Base-by-base conservation (phyloP, 2,888 invertebrate species). In the Labia minor region DNA sequence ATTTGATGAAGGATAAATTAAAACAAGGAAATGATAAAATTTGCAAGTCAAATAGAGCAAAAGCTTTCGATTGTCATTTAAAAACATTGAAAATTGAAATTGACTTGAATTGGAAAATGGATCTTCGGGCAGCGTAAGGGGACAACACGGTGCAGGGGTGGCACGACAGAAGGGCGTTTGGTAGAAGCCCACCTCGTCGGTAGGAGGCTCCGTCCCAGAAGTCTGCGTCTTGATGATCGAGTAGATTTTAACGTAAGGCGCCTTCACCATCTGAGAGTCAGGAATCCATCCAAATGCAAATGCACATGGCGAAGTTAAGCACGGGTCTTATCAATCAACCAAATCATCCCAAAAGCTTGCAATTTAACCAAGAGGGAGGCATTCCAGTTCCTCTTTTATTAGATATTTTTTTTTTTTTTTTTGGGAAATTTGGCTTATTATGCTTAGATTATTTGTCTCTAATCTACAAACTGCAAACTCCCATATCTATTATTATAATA, bases 241-340 rank as follows among this genome's bases (percentile, higher is more conserved):
- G 88, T 92, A 92, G 86, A 93, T 89, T 88, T 93, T 93, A 84
- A 90, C 90, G 85, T 92, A 93, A 78, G 93, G 93, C 81, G 93
- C 92, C 90, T 93, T 94, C 87, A 94, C 88, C 83, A 92, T 89
- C 93, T 94, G 49, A 49, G 49, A 49, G 49, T 14, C 49, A 49
- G 49, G n/a, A 26, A 14, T 49, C 49, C 49, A 49, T 11, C 49
- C 14, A 49, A 49, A 49, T 49, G 49, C 14, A 49, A 26, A 26
- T 26, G 26, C 26, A 26, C 26, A 26, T n/a, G n/a, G n/a, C n/a
- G n/a, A n/a, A 26, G 26, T 6, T 26, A 26, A 26, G 61, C 67
- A 63, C 64, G 67, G 19, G 67, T 21, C 68, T 65, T 65, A 65
- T 19, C 69, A 70, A 3, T 61, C 65, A 67, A 65, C 37, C 6